A percentile compares a stretch with the other conserved stretches of the same genome.
phyloP scores from a whole-genome alignment of 2,888 invertebrate genomes.

The Cerastoderma edule region DNA sequence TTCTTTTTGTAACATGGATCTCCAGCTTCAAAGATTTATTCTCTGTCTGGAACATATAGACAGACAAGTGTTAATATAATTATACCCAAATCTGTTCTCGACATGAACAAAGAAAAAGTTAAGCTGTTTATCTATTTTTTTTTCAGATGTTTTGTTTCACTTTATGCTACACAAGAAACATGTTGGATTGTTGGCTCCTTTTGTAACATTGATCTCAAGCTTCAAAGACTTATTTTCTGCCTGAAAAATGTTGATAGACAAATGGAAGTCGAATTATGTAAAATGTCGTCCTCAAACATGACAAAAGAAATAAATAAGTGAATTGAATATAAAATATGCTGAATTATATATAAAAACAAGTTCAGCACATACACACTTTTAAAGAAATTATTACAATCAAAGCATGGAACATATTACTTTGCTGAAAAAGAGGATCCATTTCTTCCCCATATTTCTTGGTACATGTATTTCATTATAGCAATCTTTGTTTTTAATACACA shows the following conservation, averaged over 20 bases:
- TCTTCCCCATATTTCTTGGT: too few relatives aligned
- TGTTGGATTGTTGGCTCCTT: too few relatives aligned
- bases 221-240: slow-evolving; percentile 69
- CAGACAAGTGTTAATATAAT: neutral
- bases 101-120: neutral
- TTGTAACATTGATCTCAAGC: slow-evolving; percentile 62
- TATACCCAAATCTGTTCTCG: neutral
- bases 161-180: too few relatives aligned
- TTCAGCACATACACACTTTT: too few relatives aligned
- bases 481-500: too few relatives aligned
- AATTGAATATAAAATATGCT: too few relatives aligned
- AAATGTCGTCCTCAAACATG: neutral
- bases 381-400: too few relatives aligned
- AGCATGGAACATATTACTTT: too few relatives aligned
- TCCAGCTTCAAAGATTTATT: slow-evolving; percentile 69
- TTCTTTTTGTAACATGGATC: slow-evolving; percentile 60
- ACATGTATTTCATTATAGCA: too few relatives aligned
- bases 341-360: too few relatives aligned
- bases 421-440: too few relatives aligned
- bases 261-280: neutral
- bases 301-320: neutral
- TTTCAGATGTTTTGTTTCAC: too few relatives aligned
- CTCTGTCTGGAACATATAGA: slow-evolving; percentile 62
- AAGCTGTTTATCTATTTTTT: neutral
- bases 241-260: slow-evolving; percentile 43